Conservation (phyloP, 2,888 invertebrate genomes). For the Cenopis cana region DNA sequence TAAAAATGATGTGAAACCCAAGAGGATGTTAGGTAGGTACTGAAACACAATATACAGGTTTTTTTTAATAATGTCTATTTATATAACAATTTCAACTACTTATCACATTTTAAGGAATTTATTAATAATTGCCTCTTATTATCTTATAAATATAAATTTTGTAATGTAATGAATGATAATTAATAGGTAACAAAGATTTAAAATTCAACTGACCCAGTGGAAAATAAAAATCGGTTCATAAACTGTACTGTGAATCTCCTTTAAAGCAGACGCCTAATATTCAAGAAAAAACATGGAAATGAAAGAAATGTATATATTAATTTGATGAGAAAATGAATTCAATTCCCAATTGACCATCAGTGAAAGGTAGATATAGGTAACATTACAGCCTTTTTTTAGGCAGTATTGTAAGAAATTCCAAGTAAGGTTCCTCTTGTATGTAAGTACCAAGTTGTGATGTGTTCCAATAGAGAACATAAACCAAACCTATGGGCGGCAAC, state of each 20-base stretch:
- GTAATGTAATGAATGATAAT: background rate
- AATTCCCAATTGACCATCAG: too few species aligned
- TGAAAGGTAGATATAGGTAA: too few species aligned
- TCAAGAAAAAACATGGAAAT: background rate
- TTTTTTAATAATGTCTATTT: slow-evolving; percentile 26
- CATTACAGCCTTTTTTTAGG: too few species aligned
- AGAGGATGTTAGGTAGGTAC: background rate
- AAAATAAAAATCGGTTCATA: background rate
- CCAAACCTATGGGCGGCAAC: too few species aligned
- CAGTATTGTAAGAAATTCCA: too few species aligned
- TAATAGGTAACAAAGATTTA: background rate
- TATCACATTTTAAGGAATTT: slow-evolving; percentile 53
- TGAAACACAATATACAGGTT: background rate
- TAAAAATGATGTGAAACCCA: too few species aligned
- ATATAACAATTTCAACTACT: slow-evolving; percentile 47
- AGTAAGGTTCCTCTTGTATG: too few species aligned
- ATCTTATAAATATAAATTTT: slow-evolving; percentile 17
- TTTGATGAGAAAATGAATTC: too few species aligned
- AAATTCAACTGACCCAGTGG: background rate
- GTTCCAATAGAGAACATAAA: too few species aligned
- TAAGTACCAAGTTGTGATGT: too few species aligned
- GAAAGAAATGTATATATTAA: too few species aligned
- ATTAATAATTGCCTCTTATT: too few species aligned
- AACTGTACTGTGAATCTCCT: background rate
- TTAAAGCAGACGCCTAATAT: background rate